phyloP scores from a whole-genome alignment of 2,113 vertebrate species.

The Vimba vimba region DNA sequence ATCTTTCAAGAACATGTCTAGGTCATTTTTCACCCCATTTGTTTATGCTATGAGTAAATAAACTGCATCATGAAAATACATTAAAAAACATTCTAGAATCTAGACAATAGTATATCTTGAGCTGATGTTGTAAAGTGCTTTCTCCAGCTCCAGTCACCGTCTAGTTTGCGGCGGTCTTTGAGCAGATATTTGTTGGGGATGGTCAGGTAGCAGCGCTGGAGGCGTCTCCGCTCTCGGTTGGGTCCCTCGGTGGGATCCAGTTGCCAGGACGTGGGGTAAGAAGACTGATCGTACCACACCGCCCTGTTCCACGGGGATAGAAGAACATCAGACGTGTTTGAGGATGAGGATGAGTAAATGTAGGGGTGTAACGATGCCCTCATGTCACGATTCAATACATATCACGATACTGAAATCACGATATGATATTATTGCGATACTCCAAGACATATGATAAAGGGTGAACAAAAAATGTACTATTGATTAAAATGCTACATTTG shows the following conservation, averaged over 20 bases:
- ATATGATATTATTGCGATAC: too few species aligned
- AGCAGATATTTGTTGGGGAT: slow-evolving; percentile 98
- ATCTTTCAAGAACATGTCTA: too few species aligned
- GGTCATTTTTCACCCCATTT: neutral
- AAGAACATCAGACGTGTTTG: neutral
- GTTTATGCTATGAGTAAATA: neutral
- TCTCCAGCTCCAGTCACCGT: slow-evolving; percentile 75
- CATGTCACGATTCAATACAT: too few species aligned
- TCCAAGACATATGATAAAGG: too few species aligned
- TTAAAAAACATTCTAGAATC: neutral
- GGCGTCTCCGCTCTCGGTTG: slow-evolving; percentile 90
- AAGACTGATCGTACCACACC: slow-evolving; percentile 92
- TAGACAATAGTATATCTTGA: neutral
- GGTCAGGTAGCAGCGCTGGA: slow-evolving; percentile 95
- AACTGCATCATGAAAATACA: neutral
- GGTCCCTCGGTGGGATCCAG: slow-evolving; percentile 96
- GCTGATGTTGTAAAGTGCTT: neutral
- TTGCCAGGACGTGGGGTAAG: slow-evolving; percentile 95
- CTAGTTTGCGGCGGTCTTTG: slow-evolving; percentile 87
- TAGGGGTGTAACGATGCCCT: accelerated
- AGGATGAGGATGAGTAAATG: neutral
- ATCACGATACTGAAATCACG: too few species aligned
- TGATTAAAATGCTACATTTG: too few species aligned
- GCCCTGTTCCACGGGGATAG: slow-evolving; percentile 73
- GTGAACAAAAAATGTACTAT: too few species aligned